A percentile compares a stretch with the other conserved stretches of the same genome.
Evolutionary conservation across 2,888 invertebrate genomes (phyloP).

Genomic region (Meteorus cinctellus): DNA sequence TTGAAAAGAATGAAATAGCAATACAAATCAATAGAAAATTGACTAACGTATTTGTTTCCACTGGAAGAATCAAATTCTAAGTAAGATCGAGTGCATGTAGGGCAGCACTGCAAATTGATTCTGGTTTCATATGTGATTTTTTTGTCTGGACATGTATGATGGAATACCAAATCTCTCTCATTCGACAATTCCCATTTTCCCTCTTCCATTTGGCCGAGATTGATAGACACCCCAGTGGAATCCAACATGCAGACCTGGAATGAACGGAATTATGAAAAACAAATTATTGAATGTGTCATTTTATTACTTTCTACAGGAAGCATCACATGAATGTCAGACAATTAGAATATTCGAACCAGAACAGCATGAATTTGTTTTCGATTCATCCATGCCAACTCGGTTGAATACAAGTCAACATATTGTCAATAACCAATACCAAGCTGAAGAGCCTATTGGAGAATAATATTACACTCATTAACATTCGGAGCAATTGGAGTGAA

Average conservation of each 20-base stretch:
- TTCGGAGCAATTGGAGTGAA: too few species aligned
- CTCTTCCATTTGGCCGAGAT: slow-evolving; percentile 57
- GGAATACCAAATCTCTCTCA: slow-evolving; percentile 39
- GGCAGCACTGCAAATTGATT: slow-evolving; percentile 72
- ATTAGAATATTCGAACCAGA: too few species aligned
- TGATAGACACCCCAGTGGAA: slow-evolving; percentile 25
- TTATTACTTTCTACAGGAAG: too few species aligned
- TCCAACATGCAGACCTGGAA: slow-evolving; percentile 58
- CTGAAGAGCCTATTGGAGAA: too few species aligned
- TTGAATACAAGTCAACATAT: too few species aligned
- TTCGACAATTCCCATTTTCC: slow-evolving; percentile 45
- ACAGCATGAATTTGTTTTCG: too few species aligned
- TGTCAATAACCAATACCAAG: too few species aligned
- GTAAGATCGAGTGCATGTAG: slow-evolving; percentile 64
- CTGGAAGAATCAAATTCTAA: slow-evolving; percentile 40
- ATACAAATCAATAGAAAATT: not conserved
- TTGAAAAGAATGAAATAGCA: not conserved
- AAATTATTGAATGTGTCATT: not conserved
- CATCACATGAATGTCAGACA: too few species aligned
- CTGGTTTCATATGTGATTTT: slow-evolving; percentile 64
- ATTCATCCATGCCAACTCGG: too few species aligned
- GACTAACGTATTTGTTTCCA: not conserved
- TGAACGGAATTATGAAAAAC: not conserved
- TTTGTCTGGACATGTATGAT: slow-evolving; percentile 39
- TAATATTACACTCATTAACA: too few species aligned